Evolutionary conservation across 1,140 invertebrate species (phyloP), one percentile per base, ranked within the genome.

Genomic region (Sitodiplosis mosellana): DNA sequence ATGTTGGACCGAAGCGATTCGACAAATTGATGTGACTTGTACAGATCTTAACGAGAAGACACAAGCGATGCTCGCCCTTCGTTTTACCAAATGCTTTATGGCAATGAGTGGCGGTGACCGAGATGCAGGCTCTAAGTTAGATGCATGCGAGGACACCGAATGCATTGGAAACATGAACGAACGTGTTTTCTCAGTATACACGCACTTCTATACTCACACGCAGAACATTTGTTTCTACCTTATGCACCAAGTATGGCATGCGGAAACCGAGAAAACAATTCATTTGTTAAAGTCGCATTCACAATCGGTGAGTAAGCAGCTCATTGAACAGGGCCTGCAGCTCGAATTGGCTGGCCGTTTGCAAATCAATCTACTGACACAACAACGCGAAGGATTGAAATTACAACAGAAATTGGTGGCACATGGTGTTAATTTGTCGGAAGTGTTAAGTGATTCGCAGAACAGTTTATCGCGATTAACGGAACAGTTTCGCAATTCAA

Each of bases 151-250:
- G 52, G 65, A 21, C 36, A 38, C 12, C 12, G 63, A 69, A 33
- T 81, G 78, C 56, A 67, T 79, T 2, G 66, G 59, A 51, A 53
- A 59, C 19, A 71, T 81, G 69, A 62, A 70, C n/a, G 69, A 75
- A 50, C 61, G 68, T 33, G 72, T 74, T 14, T 75, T 78, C 50
- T 62, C 64, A 49, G 74, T 72, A 8, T 78, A 77, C 49, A 73
- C 74, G 34, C 71, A 76, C 54, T 81, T 80, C 56, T 82, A 80
- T 55, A 76, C 76, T 12, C 77, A 81, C 48, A 73, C 77, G 2
- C 75, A 75, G 50, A 76, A 77, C 52, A 78, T 81, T 40, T 82
- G 80, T 56, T 79, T 72, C 56, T 81, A 75, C 58, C 56, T 82
- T 33, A 68, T 72, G 57, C 71, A 70, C 27, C 74, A 80, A 61